Percentiles rank a stretch among this genome's conserved stretches.
phyloP scores from a whole-genome alignment of 92 coral and sea anemone species.

The Heliopora coerulea region DNA sequence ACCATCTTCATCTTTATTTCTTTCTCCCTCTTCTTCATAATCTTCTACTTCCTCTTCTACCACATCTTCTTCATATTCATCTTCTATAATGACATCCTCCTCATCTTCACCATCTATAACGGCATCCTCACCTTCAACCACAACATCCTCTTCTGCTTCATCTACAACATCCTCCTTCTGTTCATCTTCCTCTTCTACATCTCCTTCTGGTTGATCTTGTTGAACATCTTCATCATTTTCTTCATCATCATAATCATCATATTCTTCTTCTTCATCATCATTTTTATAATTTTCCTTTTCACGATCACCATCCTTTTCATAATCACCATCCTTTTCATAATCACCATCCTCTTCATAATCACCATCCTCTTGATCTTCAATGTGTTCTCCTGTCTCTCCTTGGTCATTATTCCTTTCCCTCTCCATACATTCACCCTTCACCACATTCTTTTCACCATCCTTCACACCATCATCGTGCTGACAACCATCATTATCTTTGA shows the following conservation, averaged over 20 bases:
- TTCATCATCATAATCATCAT: conserved; percentile 10
- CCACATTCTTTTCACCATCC: too few species aligned
- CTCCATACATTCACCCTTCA: conserved; percentile 23
- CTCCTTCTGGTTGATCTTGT: background rate
- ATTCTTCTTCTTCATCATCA: conserved; percentile 54
- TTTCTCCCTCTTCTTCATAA: conserved; percentile 38
- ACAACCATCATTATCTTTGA: conserved; percentile 11
- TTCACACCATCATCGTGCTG: conserved; percentile 14
- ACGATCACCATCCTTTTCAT: conserved; percentile 46
- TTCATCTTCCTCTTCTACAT: background rate
- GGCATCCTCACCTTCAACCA: conserved; percentile 12
- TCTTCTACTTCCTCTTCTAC: background rate
- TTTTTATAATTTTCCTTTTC: conserved; percentile 34
- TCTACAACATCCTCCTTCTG: conserved; percentile 12
- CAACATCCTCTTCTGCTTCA: conserved; percentile 8
- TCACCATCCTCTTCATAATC: conserved; percentile 5
- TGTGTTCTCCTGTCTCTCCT: too few species aligned
- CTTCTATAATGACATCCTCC: conserved; percentile 22
- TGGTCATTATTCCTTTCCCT: background rate
- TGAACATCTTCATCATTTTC: conserved; percentile 14
- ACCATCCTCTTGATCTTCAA: conserved; percentile 24
- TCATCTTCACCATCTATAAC: conserved; percentile 21
- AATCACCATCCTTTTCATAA: conserved; percentile 22
- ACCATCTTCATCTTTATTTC: conserved; percentile 8
- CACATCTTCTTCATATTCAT: conserved; percentile 31